Evolutionary conservation across 2,797 vertebrate species (phyloP), one percentile per base, ranked within the genome.

Genomic region (Danio jaintianensis): DNA sequence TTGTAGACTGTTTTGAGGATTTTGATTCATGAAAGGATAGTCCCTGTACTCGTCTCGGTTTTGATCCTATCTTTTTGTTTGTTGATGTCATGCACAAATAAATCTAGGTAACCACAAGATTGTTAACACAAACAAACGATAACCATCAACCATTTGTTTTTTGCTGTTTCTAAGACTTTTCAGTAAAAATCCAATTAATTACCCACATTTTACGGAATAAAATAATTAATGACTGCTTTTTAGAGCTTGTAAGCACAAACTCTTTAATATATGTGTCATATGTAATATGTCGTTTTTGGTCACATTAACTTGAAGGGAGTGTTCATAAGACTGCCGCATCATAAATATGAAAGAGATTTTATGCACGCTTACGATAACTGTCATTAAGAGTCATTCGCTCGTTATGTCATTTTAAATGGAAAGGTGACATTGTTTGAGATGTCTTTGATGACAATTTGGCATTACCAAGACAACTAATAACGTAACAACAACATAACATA

Each of bases 11-110:
- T 11, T 22, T 50, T 42, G 16, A 63, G 12, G 11, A 29, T 43
- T 59, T 45, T 2, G 8, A 2, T 58, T 29, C 5, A 36, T 48
- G 7, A 6, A 64, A 64, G 52, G 15, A 48, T 0, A 52, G 15
- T 47, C 20, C 47, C 56, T 73, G 55, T 61, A 68, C 47, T 68
- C 4, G 6, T 75, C 16, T 61, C 43, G 38, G n/a, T 52, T 75
- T 75, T 38, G 61, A 22, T 59, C 16, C 10, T 9, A 48, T 62
- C 45, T 22, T 22, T 52, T 15, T 56, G 16, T 40, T 20, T 0
- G 4, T 6, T 22, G 18, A 56, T 22, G 72, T 72, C 50, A 40
- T n/a, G 13, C 6, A n/a, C 38, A 42, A 64, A 75, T 75, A 36
- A 64, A 53, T 53, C 36, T 64, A 29, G 42, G 61, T 22, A 42